Conservation (phyloP, 1,140 invertebrate species). For the Elymnias hypermnestra region DNA sequence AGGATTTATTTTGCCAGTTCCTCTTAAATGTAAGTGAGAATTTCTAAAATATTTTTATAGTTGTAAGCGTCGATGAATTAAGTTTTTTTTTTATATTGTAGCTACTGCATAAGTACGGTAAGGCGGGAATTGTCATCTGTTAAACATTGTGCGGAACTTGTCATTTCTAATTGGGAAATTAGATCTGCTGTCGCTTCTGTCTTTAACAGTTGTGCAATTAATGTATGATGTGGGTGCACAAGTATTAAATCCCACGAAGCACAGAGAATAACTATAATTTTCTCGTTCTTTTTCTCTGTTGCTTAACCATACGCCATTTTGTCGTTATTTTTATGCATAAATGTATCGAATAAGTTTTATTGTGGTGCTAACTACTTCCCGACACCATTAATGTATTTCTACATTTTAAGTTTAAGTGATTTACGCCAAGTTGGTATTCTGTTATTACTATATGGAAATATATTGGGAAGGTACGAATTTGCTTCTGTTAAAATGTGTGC, state of each 20-base stretch:
- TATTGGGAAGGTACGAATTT: conserved; percentile 16
- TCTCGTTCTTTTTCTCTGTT: conserved; percentile 30
- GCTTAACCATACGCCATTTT: conserved; percentile 36
- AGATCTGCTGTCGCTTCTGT: conserved; percentile 4
- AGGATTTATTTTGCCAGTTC: conserved; percentile 75
- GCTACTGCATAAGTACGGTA: conserved; percentile 43
- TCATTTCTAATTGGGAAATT: background rate
- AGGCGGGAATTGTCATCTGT: conserved; percentile 1
- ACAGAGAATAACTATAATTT: conserved; percentile 32
- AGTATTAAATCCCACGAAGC: conserved; percentile 47
- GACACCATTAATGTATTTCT: conserved; percentile 55
- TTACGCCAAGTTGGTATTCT: conserved; percentile 28
- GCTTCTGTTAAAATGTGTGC: conserved; percentile 18
- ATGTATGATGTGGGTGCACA: conserved; percentile 28
- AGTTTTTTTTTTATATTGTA: conserved; percentile 59
- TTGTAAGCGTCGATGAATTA: conserved; percentile 67
- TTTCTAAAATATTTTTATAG: conserved; percentile 74
- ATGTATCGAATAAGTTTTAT: conserved; percentile 50
- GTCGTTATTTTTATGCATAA: conserved; percentile 39
- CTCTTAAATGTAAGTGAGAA: conserved; percentile 74
- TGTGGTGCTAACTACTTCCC: conserved; percentile 53
- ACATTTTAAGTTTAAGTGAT: conserved; percentile 43
- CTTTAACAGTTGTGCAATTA: conserved; percentile 7
- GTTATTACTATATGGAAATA: conserved; percentile 10
- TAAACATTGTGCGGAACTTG: background rate